Conservation (phyloP, 2,113 vertebrate genomes). For the Cololabis saira region DNA sequence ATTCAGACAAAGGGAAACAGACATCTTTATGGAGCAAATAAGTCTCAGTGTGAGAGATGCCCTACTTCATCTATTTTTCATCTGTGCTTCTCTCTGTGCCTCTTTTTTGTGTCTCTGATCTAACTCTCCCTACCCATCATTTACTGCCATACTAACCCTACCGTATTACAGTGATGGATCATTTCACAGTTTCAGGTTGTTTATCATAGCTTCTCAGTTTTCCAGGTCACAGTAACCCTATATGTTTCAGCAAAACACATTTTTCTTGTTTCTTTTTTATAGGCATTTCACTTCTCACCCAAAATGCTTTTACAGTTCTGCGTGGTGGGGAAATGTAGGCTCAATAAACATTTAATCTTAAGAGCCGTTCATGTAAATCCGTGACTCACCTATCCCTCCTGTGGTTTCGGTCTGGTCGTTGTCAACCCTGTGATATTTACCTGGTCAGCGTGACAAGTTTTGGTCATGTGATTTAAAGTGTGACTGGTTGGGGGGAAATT, state of each 20-base stretch:
- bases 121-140: slow-evolving; percentile 16
- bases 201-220: not conserved
- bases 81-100: slow-evolving; percentile 16
- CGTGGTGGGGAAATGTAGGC: no score
- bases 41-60: slow-evolving; percentile 69
- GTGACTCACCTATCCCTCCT: no score
- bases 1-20: slow-evolving; percentile 49
- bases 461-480: no score
- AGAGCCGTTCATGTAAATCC: no score
- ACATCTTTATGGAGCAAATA: slow-evolving; percentile 61
- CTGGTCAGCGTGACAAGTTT: no score
- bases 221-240: not conserved
- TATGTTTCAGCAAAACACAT: not conserved
- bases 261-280: no score
- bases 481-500: no score
- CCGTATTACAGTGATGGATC: slow-evolving; percentile 1
- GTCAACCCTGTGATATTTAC: no score
- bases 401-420: no score
- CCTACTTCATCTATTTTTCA: slow-evolving; percentile 73
- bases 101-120: slow-evolving; percentile 35
- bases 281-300: no score
- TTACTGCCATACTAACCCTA: slow-evolving; percentile 28
- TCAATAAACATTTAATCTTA: no score
- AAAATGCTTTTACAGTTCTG: no score
- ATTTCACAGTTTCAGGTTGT: not conserved